Evolutionary conservation across 1,140 invertebrate genomes (phyloP).

Genomic region (Drosophila nigromelanica): DNA sequence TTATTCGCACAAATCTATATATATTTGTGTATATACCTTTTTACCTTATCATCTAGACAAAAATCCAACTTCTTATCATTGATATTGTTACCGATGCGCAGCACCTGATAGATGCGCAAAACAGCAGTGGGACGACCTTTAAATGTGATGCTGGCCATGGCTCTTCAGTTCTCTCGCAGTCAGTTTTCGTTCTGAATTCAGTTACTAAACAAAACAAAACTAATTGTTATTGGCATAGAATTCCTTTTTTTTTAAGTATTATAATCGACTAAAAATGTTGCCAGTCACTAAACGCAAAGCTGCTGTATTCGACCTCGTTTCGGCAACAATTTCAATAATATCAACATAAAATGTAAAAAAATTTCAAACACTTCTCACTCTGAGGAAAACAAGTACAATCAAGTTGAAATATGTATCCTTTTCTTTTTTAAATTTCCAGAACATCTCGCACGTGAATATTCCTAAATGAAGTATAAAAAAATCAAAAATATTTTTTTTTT

Average conservation of each 20-base stretch:
- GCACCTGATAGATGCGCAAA: slow-evolving; percentile 45
- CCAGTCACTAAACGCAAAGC: neutral
- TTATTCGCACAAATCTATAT: too few species aligned
- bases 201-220: slow-evolving; percentile 7
- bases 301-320: too few species aligned
- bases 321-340: too few species aligned
- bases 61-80: slow-evolving; percentile 30
- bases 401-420: too few species aligned
- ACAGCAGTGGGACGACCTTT: slow-evolving; percentile 33
- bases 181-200: slow-evolving; percentile 5
- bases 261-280: neutral
- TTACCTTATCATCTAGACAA: slow-evolving; percentile 38
- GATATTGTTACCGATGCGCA: slow-evolving; percentile 44
- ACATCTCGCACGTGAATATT: too few species aligned
- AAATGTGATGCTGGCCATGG: slow-evolving; percentile 49
- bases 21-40: too few species aligned
- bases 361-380: too few species aligned
- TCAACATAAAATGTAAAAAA: too few species aligned
- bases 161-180: neutral
- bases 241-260: neutral
- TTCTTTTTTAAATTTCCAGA: too few species aligned
- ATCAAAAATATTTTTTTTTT: too few species aligned
- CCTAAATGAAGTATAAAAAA: too few species aligned
- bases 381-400: too few species aligned
- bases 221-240: neutral